Percentiles rank a stretch among this genome's conserved stretches.
Conservation (phyloP, 2,888 invertebrate species). For the Cantharis lateralis region DNA sequence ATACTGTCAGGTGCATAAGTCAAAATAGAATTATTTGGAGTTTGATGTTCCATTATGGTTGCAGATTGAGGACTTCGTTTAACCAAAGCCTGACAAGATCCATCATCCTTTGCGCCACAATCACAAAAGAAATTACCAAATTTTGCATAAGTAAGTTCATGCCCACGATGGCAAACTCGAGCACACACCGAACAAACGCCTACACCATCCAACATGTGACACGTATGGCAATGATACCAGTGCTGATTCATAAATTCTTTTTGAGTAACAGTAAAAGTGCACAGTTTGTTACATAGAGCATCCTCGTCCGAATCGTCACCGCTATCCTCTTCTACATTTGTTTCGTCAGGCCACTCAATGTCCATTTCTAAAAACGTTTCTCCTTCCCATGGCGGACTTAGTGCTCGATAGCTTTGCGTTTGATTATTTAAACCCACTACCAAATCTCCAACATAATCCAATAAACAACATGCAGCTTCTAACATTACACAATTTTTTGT, state of each 20-base stretch:
- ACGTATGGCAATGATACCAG: conserved; percentile 99
- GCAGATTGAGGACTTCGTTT: conserved; percentile 64
- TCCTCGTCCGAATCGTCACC: conserved; percentile 95
- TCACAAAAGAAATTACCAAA: conserved; percentile 99
- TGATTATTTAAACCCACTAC: conserved; percentile 59
- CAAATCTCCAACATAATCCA: conserved; percentile 84
- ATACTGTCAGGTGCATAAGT: conserved; percentile 59
- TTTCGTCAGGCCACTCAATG: conserved; percentile 85
- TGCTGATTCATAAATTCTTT: conserved; percentile 98
- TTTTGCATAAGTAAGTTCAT: conserved; percentile 96
- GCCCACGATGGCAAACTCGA: conserved; percentile 93
- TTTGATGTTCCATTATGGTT: conserved; percentile 39
- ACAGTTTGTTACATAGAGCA: conserved; percentile 86
- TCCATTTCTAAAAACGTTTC: conserved; percentile 76
- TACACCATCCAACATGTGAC: conserved; percentile 97
- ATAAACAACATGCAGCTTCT: conserved; percentile 81
- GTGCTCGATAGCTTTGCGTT: conserved; percentile 53
- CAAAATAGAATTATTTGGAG: conserved; percentile 39
- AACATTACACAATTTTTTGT: conserved; percentile 60
- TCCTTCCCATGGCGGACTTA: conserved; percentile 80
- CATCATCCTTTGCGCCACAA: conserved; percentile 95
- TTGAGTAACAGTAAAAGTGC: conserved; percentile 95
- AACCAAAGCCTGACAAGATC: conserved; percentile 69
- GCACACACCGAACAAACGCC: conserved; percentile 99
- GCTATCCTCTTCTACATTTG: conserved; percentile 90